phyloP scores from a whole-genome alignment of 2,888 invertebrate genomes.

The Deilephila elpenor region DNA sequence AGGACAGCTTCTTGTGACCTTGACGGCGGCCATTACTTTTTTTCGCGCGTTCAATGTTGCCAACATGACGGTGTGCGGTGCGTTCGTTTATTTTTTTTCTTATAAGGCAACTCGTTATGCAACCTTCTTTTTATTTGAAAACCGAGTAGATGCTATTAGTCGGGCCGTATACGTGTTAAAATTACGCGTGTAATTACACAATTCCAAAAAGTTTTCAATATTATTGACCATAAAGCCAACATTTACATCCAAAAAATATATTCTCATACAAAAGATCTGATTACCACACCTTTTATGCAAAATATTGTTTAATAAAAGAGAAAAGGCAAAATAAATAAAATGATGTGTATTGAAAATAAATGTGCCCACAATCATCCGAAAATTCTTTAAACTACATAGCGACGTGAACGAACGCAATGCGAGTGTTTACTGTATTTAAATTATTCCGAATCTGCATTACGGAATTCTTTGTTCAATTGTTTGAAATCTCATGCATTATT shows the following conservation, averaged over 20 bases:
- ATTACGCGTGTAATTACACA: conserved; percentile 22
- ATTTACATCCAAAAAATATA: no score
- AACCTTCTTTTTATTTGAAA: conserved; percentile 59
- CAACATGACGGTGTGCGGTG: conserved; percentile 73
- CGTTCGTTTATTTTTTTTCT: conserved; percentile 71
- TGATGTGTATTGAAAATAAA: no score
- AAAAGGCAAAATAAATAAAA: no score
- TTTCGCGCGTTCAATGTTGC: conserved; percentile 79
- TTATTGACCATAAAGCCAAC: background rate
- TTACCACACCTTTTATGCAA: no score
- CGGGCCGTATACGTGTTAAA: conserved; percentile 23
- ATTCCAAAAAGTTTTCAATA: background rate
- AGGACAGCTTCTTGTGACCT: conserved; percentile 83
- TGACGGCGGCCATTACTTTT: conserved; percentile 81
- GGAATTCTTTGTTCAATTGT: background rate
- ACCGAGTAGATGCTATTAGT: conserved; percentile 27
- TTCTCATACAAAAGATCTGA: no score
- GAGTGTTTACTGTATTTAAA: background rate
- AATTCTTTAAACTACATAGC: background rate
- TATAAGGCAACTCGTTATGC: conserved; percentile 72
- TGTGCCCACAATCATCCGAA: background rate
- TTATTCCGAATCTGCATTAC: background rate
- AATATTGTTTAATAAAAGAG: no score
- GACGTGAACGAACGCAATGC: background rate
- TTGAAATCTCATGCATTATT: background rate